Conservation (phyloP, 2,113 vertebrate species). For the Cinclus mexicanus region DNA sequence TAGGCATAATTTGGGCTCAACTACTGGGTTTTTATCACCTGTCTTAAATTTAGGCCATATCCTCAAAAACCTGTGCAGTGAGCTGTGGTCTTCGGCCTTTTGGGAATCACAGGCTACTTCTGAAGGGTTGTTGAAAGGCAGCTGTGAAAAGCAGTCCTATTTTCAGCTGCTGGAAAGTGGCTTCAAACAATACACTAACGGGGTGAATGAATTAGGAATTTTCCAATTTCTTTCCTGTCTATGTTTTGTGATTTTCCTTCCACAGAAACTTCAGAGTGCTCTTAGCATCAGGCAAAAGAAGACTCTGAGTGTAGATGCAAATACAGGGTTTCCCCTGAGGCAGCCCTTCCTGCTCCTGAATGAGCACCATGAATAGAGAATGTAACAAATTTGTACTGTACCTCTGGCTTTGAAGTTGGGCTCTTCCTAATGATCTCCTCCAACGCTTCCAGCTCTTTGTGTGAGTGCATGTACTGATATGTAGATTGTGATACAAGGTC, state of each 20-base stretch:
- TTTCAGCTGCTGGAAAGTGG: not conserved
- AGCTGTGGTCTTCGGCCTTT: not conserved
- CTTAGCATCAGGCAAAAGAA: not conserved
- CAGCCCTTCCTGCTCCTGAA: constrained; percentile 38
- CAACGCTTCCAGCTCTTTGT: constrained; percentile 52
- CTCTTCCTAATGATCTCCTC: constrained; percentile 52
- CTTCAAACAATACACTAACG: not conserved
- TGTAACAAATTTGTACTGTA: constrained; percentile 51
- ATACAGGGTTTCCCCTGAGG: constrained; percentile 4
- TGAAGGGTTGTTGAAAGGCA: not conserved
- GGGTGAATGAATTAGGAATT: not conserved
- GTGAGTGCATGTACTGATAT: constrained; percentile 16
- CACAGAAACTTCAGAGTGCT: not conserved
- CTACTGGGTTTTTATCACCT: not conserved
- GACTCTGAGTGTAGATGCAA: constrained; percentile 6
- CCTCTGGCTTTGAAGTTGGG: constrained; percentile 57
- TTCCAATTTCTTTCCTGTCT: not conserved
- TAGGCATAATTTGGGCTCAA: not conserved
- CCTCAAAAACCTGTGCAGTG: not conserved
- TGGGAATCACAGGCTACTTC: not conserved
- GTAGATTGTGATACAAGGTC: constrained; percentile 50
- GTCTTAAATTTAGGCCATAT: not conserved
- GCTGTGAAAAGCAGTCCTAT: not conserved
- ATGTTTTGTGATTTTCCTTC: accelerated
- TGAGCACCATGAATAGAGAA: constrained; percentile 41